These are phyloP conservation scores for Torymus aiolomorphi DNA, from an alignment of 2,888 invertebrate species.

Conservation along the genomic window DNA sequence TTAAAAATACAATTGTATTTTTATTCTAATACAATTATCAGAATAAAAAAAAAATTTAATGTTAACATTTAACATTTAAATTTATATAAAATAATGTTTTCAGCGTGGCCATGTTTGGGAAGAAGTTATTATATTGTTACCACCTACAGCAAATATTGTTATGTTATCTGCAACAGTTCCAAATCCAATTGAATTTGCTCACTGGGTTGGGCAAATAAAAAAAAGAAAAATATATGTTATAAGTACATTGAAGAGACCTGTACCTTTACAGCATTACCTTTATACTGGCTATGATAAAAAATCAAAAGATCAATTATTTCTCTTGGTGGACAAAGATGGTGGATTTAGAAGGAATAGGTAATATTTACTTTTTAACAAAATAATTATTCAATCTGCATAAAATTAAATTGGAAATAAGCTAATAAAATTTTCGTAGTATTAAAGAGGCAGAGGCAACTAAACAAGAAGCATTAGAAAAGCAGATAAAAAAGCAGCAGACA, in stretches of 20 bases:
- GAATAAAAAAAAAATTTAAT: no score
- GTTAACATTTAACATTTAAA: no score
- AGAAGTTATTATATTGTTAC: slow-evolving; percentile 96
- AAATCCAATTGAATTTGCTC: slow-evolving; percentile 96
- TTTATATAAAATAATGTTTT: slow-evolving; percentile 42
- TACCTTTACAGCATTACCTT: slow-evolving; percentile 95
- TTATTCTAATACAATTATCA: no score
- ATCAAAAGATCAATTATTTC: slow-evolving; percentile 85
- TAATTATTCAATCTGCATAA: not conserved
- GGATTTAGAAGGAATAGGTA: slow-evolving; percentile 78
- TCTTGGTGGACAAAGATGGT: slow-evolving; percentile 87
- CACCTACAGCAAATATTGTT: slow-evolving; percentile 95
- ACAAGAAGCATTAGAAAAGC: slow-evolving; percentile 36
- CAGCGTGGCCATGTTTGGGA: slow-evolving; percentile 99
- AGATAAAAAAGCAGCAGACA: slow-evolving; percentile 47
- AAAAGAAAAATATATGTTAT: slow-evolving; percentile 94
- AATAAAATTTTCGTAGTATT: slow-evolving; percentile 22
- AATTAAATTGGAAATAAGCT: slow-evolving; percentile 5
- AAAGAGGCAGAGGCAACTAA: slow-evolving; percentile 42
- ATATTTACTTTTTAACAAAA: slow-evolving; percentile 27
- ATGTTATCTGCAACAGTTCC: slow-evolving; percentile 99
- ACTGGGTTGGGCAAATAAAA: slow-evolving; percentile 93
- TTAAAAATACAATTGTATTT: slow-evolving; percentile 4
- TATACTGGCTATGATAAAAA: slow-evolving; percentile 90
- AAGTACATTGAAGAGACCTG: slow-evolving; percentile 93